These are phyloP conservation scores for Catharus minimus DNA, from an alignment of 2,113 vertebrate genomes.

Conservation along the genomic window DNA sequence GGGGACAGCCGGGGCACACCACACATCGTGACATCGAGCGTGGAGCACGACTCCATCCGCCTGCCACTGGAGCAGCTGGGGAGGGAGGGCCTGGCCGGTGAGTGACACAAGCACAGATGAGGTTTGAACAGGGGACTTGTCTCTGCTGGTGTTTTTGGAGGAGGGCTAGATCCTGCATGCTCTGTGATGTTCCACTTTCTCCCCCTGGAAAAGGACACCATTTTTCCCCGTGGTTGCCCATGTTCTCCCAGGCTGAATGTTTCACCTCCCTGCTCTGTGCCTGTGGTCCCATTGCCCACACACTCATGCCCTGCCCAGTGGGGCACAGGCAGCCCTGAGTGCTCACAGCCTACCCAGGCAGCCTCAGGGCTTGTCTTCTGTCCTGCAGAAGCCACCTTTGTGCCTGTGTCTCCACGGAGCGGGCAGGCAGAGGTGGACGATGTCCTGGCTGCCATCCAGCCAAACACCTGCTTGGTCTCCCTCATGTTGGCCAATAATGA, in stretches of 20 bases:
- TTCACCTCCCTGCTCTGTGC: not conserved
- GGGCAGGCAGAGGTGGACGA: constrained; percentile 85
- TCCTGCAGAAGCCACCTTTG: constrained; percentile 83
- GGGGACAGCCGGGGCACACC: constrained; percentile 52
- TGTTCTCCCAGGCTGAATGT: not conserved
- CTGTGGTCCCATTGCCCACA: rapidly evolving
- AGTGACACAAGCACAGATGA: not conserved
- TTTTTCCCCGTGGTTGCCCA: rapidly evolving
- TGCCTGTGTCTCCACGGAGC: constrained; percentile 81
- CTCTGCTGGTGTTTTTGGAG: rapidly evolving
- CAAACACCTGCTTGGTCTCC: constrained; percentile 89
- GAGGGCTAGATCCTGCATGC: not conserved
- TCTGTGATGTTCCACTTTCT: not conserved
- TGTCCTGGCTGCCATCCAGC: constrained; percentile 80
- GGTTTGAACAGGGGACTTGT: not conserved
- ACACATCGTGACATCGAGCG: constrained; percentile 83
- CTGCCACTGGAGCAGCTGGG: constrained; percentile 79
- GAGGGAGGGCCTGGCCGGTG: constrained; percentile 78
- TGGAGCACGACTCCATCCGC: constrained; percentile 92
- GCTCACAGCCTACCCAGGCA: rapidly evolving
- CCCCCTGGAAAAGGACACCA: rapidly evolving
- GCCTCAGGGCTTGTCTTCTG: not conserved
- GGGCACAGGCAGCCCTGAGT: rapidly evolving
- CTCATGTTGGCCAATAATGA: constrained; percentile 97
- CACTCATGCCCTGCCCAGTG: not conserved